Conservation (phyloP, 2,888 invertebrate genomes). For the Patella caerulea region DNA sequence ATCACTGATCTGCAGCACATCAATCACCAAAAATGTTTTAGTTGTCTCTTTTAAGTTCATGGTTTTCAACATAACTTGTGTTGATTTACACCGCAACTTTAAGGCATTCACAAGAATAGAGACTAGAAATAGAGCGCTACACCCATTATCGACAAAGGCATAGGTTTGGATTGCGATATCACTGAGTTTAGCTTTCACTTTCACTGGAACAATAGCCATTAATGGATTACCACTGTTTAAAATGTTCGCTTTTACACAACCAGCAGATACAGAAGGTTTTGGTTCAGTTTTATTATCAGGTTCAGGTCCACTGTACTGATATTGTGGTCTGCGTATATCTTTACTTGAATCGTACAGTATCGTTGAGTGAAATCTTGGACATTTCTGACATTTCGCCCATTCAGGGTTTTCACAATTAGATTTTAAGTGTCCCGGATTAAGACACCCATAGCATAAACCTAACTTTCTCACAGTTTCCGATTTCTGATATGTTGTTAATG, state of each 20-base stretch:
- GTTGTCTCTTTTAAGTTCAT: not conserved
- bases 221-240: not conserved
- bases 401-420: not conserved
- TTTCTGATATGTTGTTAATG: not conserved
- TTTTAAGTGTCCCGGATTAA: not conserved
- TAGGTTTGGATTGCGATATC: not conserved
- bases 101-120: not conserved
- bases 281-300: too few relatives aligned
- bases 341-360: not conserved
- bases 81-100: not conserved
- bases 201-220: not conserved
- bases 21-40: not conserved
- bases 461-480: not conserved
- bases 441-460: not conserved
- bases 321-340: not conserved
- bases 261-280: too few relatives aligned
- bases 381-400: not conserved
- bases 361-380: not conserved
- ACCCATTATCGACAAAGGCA: conserved; percentile 3
- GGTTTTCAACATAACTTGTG: not conserved
- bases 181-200: not conserved
- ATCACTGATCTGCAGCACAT: not conserved
- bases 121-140: not conserved
- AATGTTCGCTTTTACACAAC: too few relatives aligned
- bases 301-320: too few relatives aligned